Conservation (phyloP, 2,797 vertebrate species). For the Carduelis carduelis region DNA sequence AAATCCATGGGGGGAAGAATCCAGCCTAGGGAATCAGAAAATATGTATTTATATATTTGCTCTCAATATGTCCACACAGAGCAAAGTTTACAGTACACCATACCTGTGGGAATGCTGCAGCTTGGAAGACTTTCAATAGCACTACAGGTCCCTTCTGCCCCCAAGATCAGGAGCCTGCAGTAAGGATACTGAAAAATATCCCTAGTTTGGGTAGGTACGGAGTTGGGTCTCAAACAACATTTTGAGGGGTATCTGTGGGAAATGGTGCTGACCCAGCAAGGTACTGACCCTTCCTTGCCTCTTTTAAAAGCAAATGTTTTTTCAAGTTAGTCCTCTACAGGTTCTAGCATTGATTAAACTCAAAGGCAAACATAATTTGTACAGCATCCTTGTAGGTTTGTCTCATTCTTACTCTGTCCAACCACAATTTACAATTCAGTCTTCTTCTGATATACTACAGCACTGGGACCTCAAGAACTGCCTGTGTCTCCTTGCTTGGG, state of each 20-base stretch:
- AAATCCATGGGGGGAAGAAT: not conserved
- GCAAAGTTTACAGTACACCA: not conserved
- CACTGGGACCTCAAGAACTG: not conserved
- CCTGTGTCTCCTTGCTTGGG: accelerated
- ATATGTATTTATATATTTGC: not conserved
- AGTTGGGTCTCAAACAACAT: not conserved
- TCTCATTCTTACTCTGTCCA: not conserved
- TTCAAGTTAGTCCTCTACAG: not conserved
- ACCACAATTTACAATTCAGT: not conserved
- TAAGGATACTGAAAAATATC: not conserved
- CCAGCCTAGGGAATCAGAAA: not conserved
- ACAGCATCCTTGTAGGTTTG: not conserved
- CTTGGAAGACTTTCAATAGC: not conserved
- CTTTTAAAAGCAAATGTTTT: not conserved
- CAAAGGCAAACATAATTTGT: not conserved
- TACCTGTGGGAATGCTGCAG: not conserved
- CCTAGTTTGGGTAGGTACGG: not conserved
- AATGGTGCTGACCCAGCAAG: not conserved
- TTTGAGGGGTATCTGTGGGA: not conserved
- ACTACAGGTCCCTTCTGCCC: not conserved
- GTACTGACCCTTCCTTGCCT: not conserved
- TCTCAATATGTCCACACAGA: not conserved
- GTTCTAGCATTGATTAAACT: not conserved
- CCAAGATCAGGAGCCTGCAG: not conserved
- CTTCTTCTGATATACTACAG: not conserved